These are phyloP conservation scores for Halictus ligatus DNA, from an alignment of 2,888 invertebrate species.

Conservation along the genomic window DNA sequence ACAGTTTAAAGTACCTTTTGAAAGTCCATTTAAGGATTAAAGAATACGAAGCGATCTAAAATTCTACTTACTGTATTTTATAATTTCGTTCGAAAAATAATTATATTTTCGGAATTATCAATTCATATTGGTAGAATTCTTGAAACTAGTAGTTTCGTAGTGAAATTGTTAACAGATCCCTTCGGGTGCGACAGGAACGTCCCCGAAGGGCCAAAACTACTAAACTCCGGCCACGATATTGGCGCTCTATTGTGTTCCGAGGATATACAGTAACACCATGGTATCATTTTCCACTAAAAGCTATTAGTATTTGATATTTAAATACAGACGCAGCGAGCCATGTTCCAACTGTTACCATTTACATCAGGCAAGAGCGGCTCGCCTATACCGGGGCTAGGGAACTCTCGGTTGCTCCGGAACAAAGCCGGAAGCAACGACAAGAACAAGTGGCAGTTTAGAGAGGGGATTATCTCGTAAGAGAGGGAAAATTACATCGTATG, in stretches of 20 bases:
- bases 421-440: constrained; percentile 13
- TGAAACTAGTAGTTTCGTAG: not conserved
- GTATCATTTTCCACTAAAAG: not conserved
- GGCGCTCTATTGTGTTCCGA: not conserved
- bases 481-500: constrained; percentile 10
- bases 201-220: not conserved
- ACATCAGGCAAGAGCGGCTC: not conserved
- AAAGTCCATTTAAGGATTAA: no score
- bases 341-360: constrained; percentile 7
- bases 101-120: no score
- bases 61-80: no score
- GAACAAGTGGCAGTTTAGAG: constrained; percentile 16
- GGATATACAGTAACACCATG: not conserved
- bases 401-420: not conserved
- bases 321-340: not conserved
- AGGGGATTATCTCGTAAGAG: constrained; percentile 15
- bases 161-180: not conserved
- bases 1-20: no score
- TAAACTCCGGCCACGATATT: not conserved
- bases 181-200: not conserved
- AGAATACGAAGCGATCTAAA: no score
- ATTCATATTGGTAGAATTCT: not conserved
- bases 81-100: no score
- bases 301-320: constrained; percentile 13
- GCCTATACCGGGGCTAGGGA: not conserved